These are phyloP conservation scores for Hirundo rustica DNA, from an alignment of 2,797 vertebrate genomes.

Conservation along the genomic window DNA sequence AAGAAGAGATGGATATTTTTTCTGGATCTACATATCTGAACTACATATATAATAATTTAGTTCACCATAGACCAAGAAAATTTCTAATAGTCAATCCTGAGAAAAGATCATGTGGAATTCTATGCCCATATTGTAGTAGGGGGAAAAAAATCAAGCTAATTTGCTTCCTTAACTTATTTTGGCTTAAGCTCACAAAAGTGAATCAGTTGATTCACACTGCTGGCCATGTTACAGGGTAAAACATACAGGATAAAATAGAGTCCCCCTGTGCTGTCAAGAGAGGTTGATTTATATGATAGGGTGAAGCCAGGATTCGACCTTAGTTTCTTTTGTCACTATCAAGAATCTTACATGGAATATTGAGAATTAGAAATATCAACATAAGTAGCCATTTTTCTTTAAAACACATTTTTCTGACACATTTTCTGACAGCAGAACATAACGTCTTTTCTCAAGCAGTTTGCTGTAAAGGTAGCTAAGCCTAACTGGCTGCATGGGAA, in stretches of 20 bases:
- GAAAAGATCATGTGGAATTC: neutral
- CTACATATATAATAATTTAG: neutral
- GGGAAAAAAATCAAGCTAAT: neutral
- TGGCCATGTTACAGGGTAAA: neutral
- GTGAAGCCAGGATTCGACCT: neutral
- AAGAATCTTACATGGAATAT: neutral
- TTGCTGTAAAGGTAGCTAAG: neutral
- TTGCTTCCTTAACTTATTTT: neutral
- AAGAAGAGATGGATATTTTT: neutral
- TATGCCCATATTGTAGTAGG: neutral
- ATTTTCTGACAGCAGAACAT: neutral
- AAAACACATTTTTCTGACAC: neutral
- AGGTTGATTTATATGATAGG: neutral
- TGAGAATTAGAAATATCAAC: neutral
- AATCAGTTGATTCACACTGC: neutral
- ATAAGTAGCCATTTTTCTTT: neutral
- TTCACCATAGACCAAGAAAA: neutral
- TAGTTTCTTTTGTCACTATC: neutral
- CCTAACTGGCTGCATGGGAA: neutral
- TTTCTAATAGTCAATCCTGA: neutral
- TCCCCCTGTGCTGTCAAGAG: neutral
- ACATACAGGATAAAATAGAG: neutral
- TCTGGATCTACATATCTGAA: neutral
- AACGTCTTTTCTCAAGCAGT: neutral
- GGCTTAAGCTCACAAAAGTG: neutral